Conservation (phyloP, 1,140 invertebrate genomes). For the Aphaenogaster rudis region DNA sequence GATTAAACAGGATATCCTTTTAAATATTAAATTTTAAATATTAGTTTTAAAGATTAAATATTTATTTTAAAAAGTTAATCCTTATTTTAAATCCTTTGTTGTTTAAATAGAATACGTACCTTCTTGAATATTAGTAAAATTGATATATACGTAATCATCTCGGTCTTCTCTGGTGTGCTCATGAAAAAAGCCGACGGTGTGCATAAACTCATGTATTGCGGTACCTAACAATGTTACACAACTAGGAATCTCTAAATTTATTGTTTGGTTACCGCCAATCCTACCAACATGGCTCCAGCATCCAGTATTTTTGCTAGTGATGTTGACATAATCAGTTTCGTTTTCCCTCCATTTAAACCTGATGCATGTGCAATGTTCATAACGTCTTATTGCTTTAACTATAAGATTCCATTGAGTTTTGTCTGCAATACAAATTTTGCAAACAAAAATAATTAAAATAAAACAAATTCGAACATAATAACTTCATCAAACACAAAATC, state of each 20-base stretch:
- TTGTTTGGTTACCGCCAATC: conserved; percentile 88
- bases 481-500: too few relatives aligned
- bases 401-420: neutral
- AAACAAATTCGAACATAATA: neutral
- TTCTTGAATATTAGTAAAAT: conserved; percentile 91
- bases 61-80: neutral
- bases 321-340: conserved; percentile 90
- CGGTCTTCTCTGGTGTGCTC: conserved; percentile 94
- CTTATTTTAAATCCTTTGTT: neutral
- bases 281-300: conserved; percentile 94
- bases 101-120: conserved; percentile 83
- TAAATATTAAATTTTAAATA: too few relatives aligned
- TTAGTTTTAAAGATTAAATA: too few relatives aligned
- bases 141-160: conserved; percentile 91
- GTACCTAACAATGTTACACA: conserved; percentile 92
- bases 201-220: conserved; percentile 94
- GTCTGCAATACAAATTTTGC: neutral
- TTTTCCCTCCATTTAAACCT: conserved; percentile 88
- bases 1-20: too few relatives aligned
- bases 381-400: too few relatives aligned
- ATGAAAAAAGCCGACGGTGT: conserved; percentile 94
- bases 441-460: neutral
- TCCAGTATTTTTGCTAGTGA: conserved; percentile 90
- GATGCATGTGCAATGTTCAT: conserved; percentile 89
- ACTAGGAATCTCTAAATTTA: conserved; percentile 91